Base-by-base conservation (phyloP, 2,888 invertebrate genomes). In the Boloria selene region DNA sequence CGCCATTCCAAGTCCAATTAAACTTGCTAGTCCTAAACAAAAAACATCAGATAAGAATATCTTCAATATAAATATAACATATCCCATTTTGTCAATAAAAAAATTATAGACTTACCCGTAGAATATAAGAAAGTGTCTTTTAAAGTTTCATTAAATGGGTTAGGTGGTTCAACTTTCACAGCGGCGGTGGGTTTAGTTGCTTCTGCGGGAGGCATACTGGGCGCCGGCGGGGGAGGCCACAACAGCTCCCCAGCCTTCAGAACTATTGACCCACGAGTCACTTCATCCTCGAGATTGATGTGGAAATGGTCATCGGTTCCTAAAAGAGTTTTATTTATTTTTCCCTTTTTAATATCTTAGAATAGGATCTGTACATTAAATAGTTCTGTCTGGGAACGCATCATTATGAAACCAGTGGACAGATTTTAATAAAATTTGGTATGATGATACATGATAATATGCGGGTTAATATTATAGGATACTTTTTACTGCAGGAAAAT, bases 201-300 rank as follows among this genome's bases (percentile, higher is more conserved):
- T 6, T 92, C 85, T 1, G 93, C 87, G 44, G 89, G 83, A 7
- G 93, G 89, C 74, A 90, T 86, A 65, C 92, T 92, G 17, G 94
- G 93, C 51, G 94, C 92, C 55, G 94, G 94, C 69, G 97, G 97
- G 64, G 96, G 94, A 22, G 97, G 97, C 96, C 97, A 97, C 81
- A 96, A 86, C 62, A 96, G 81, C 77, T 95, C 88, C 0, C 97
- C 97, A 64, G 95, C 93, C 69, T 96, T 93, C 51, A 97, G 89
- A 52, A 98, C 93, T 70, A 97, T 95, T 56, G 96, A 95, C 0
- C 97, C 97, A 22, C 97, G 93, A 0, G 97, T 95, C 59, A 98
- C 97, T 83, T 98, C 97, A 85, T 98, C 97, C 73, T 95, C 94
- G 68, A 97, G 84, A 85, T 97, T 95, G 65, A 97, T 94, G 83